Evolutionary conservation across 1,140 invertebrate genomes (phyloP).

Genomic region (Trissolcus basalis): DNA sequence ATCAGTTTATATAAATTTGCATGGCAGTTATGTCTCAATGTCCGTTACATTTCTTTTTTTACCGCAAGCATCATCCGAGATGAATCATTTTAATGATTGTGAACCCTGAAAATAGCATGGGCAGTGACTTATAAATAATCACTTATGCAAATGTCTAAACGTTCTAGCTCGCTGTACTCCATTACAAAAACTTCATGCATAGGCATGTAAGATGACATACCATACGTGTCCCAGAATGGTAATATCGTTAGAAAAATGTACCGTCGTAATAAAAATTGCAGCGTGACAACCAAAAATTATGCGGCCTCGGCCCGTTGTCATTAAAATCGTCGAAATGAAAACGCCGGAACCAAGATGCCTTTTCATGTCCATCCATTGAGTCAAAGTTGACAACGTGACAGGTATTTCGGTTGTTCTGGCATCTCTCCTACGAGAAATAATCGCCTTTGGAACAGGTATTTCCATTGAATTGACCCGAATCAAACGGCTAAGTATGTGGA

Average conservation of each 20-base stretch:
- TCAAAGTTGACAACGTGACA: conserved; percentile 7
- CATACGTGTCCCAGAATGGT: not conserved
- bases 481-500: conserved; percentile 21
- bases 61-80: not conserved
- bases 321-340: conserved; percentile 10
- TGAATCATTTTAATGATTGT: conserved; percentile 5
- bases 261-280: conserved; percentile 3
- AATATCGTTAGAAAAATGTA: too few relatives aligned
- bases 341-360: conserved; percentile 20
- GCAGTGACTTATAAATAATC: conserved; percentile 12
- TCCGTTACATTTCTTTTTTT: too few relatives aligned
- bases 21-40: too few relatives aligned
- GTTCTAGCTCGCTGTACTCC: not conserved
- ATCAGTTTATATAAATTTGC: too few relatives aligned
- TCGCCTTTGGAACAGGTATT: conserved; percentile 28
- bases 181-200: not conserved
- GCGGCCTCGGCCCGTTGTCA: conserved; percentile 1
- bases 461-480: conserved; percentile 27
- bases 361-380: conserved; percentile 24
- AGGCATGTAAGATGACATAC: not conserved
- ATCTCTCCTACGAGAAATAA: conserved; percentile 9
- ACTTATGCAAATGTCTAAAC: conserved; percentile 14
- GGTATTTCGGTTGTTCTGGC: conserved; percentile 9
- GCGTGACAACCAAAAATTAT: not conserved
- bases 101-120: not conserved